Conservation (phyloP, 2,797 vertebrate species). For the Tympanoctomys barrerae region DNA sequence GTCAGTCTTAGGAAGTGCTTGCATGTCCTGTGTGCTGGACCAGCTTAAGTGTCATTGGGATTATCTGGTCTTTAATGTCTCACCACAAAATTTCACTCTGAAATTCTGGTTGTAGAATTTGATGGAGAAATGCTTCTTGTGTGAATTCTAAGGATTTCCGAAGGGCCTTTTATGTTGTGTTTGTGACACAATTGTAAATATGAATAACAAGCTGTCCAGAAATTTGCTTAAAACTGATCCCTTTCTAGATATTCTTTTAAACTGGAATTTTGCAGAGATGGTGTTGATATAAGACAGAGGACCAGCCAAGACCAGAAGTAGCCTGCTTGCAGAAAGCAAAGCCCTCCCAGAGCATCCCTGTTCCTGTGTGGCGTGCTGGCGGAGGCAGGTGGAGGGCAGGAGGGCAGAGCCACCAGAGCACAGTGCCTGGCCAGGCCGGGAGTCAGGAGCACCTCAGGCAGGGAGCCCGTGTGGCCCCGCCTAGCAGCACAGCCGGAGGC, state of each 20-base stretch:
- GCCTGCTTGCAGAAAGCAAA: neutral
- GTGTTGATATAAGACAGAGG: neutral
- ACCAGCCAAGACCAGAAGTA: neutral
- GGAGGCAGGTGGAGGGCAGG: neutral
- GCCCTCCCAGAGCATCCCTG: neutral
- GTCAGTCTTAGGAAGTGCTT: neutral
- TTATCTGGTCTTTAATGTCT: neutral
- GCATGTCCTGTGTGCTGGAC: neutral
- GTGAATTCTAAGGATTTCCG: neutral
- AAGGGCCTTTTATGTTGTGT: neutral
- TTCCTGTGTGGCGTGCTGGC: neutral
- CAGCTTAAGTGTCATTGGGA: neutral
- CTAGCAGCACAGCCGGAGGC: neutral
- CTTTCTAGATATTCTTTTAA: neutral
- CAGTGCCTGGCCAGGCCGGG: neutral
- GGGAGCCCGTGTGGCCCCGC: neutral
- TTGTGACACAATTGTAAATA: neutral
- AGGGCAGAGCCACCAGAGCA: neutral
- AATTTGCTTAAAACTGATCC: neutral
- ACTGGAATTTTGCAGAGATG: slow-evolving; percentile 28
- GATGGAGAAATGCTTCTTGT: slow-evolving; percentile 15
- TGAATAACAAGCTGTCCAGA: neutral
- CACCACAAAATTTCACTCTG: neutral
- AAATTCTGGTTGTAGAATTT: slow-evolving; percentile 13
- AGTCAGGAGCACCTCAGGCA: neutral